Evolutionary conservation across 2,797 vertebrate genomes (phyloP), one percentile per base, ranked within the genome.

Genomic region (Eurystomus glaucurus): DNA sequence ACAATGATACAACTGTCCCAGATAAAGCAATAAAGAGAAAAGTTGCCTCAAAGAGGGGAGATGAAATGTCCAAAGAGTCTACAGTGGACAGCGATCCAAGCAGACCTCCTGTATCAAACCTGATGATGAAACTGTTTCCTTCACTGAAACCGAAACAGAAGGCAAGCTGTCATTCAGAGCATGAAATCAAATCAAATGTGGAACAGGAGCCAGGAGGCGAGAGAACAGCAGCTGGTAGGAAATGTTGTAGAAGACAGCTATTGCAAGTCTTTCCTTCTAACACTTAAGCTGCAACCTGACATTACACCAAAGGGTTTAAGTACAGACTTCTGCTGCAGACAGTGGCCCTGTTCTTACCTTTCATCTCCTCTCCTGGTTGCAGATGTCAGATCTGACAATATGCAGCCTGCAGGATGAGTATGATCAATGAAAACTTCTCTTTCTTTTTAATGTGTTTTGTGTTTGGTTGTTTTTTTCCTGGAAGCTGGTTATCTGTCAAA

Each of bases 121-220:
- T 99, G 93, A 99, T 99, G 98, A 97, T 98, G 14, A 99, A 98
- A 85, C 91, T 99, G 52, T 99, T 99, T 96, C 99, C 99, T 85
- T 98, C 99, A 3, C 97, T 99, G 95, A 99, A 99, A 97, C 98
- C 98, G 0, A 99, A 99, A 93, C 80, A 97, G 71, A 98, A 98
- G 81, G 95, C 98, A 81, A 96, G 98, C 72, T 95, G 91, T 88
- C 87, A 45, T 29, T 52, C 69, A 14, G 95, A 82, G 77, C 52
- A 11, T 11, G 97, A 97, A 54, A 46, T 84, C 60, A 98, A 95
- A 74, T 58, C 95, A 26, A 87, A 72, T 3, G 10, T 71, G 82
- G 95, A 80, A 79, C 97, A 93, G 33, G 97, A 98, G 46, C 60
- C 80, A 22, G 78, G 79, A 96, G 97, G 98, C 98, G 96, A 98